These are phyloP conservation scores for Brenthis ino DNA, from an alignment of 2,888 invertebrate species.

Conservation along the genomic window DNA sequence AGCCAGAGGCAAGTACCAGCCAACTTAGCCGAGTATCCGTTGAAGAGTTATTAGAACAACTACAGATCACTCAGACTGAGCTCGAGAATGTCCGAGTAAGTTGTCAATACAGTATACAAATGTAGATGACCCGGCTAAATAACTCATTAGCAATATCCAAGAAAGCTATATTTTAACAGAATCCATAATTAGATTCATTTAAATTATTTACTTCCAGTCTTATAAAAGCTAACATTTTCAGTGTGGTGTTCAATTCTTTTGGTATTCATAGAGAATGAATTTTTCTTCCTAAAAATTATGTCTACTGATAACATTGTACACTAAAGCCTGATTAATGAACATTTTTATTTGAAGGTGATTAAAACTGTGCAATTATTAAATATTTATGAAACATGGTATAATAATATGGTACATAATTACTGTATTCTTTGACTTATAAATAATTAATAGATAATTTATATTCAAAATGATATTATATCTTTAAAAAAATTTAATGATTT, in stretches of 20 bases:
- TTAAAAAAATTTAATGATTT: no score
- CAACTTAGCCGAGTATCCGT: conserved; percentile 88
- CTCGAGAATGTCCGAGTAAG: conserved; percentile 93
- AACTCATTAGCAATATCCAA: conserved; percentile 19
- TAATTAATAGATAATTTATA: no score
- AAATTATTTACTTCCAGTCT: conserved; percentile 23
- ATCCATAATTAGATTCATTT: conserved; percentile 26
- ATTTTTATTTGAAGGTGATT: neutral
- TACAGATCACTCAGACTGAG: conserved; percentile 92
- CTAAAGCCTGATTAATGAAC: conserved; percentile 7
- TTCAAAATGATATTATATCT: no score
- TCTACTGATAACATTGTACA: conserved; percentile 43
- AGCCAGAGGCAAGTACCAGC: conserved; percentile 70
- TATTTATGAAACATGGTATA: no score
- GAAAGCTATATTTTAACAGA: conserved; percentile 27
- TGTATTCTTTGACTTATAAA: no score
- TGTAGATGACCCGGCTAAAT: conserved; percentile 28
- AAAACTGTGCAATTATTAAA: no score
- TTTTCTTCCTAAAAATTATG: neutral
- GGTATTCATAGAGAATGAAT: conserved; percentile 3
- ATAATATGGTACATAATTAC: no score
- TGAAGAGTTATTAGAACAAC: conserved; percentile 90
- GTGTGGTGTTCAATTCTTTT: conserved; percentile 25
- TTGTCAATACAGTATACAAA: conserved; percentile 31
- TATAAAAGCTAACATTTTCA: conserved; percentile 40